Conservation (phyloP, 1,140 invertebrate species). For the Oreohelix idahoensis region DNA sequence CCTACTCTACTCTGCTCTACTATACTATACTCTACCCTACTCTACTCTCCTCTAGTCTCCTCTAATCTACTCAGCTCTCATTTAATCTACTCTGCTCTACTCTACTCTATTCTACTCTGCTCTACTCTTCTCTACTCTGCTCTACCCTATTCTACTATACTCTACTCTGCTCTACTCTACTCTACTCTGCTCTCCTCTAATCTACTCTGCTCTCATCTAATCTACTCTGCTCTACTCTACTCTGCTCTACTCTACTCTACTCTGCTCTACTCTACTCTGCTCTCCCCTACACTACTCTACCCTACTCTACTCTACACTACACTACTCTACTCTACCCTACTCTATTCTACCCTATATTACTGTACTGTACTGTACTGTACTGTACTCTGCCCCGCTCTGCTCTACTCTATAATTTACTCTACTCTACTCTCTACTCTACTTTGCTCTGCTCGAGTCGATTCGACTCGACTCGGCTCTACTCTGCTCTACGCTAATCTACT, state of each 20-base stretch:
- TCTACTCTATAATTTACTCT: neutral
- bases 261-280: constrained; percentile 16
- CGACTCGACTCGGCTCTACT: neutral
- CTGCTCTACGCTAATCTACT: too few relatives aligned
- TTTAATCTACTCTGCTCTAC: constrained; percentile 17
- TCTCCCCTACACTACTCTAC: constrained; percentile 10
- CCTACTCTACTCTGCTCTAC: too few relatives aligned
- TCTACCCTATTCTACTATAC: constrained; percentile 14
- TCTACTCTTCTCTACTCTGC: constrained; percentile 24
- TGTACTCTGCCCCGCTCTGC: constrained; percentile 2
- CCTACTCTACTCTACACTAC: constrained; percentile 7
- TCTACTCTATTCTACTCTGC: constrained; percentile 32
- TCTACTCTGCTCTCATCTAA: too few relatives aligned
- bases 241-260: constrained; percentile 15
- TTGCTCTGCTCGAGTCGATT: neutral
- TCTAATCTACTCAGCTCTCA: neutral
- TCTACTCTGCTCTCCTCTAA: neutral
- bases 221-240: constrained; percentile 17
- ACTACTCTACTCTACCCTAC: constrained; percentile 4
- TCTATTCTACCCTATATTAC: constrained; percentile 7
- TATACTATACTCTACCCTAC: too few relatives aligned
- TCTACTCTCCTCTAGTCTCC: neutral
- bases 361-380: neutral
- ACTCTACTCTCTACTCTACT: constrained; percentile 11
- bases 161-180: too few relatives aligned